Percentiles rank a stretch among this genome's conserved stretches.
Evolutionary conservation across 1,140 invertebrate species (phyloP).

Genomic region (Thereuonema tuberculata): DNA sequence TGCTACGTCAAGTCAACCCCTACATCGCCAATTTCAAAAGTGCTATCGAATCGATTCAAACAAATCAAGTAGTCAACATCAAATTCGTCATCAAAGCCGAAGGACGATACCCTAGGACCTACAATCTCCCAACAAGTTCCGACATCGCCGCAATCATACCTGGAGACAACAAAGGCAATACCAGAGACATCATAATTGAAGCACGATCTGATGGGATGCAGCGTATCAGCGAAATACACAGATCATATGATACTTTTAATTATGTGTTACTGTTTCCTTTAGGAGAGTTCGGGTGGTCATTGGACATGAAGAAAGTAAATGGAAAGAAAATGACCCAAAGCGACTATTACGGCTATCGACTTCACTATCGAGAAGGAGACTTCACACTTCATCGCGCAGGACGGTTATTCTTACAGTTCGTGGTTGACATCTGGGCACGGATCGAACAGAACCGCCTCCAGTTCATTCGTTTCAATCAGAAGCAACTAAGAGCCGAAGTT

Average conservation of each 20-base stretch:
- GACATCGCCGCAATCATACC: neutral
- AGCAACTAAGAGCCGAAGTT: conserved; percentile 32
- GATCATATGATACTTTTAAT: conserved; percentile 34
- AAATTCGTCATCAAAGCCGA: neutral
- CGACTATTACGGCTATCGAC: conserved; percentile 6
- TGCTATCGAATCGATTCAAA: neutral
- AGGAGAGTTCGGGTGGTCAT: conserved; percentile 29
- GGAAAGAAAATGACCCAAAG: conserved; percentile 2
- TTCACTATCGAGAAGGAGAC: conserved; percentile 5
- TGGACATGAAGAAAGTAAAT: neutral
- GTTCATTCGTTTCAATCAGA: conserved; percentile 33
- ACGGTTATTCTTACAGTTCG: conserved; percentile 24
- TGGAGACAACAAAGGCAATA: neutral
- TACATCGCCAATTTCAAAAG: neutral
- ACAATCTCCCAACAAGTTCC: neutral
- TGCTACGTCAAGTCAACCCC: neutral
- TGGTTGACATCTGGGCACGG: conserved; percentile 37
- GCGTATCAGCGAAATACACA: conserved; percentile 31
- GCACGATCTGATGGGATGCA: conserved; percentile 16
- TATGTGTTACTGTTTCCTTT: conserved; percentile 36
- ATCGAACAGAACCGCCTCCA: conserved; percentile 31
- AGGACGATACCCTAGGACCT: neutral
- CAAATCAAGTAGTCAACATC: neutral
- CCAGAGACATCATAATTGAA: conserved; percentile 28
- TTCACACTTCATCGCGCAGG: conserved; percentile 7